Evolutionary conservation across 2,797 vertebrate genomes (phyloP), one percentile per base, ranked within the genome.

Genomic region (Emys orbicularis): DNA sequence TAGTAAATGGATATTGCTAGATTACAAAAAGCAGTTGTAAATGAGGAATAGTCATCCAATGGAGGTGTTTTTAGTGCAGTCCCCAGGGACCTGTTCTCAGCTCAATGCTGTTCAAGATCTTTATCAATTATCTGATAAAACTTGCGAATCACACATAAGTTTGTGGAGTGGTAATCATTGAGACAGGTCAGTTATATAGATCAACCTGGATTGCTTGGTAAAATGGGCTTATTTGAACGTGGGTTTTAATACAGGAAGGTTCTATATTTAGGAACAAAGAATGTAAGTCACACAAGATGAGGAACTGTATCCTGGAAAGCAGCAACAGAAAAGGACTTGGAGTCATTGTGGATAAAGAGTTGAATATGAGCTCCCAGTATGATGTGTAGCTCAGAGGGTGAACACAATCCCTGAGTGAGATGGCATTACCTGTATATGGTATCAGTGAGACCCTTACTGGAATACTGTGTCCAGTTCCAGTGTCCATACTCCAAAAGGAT

Each of bases 401-500:
- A 65, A 65, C 18, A 34, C 34, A 65, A 18, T n/a, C 15, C 34
- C 34, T 65, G 1, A n/a, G 34, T 82, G 72, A 54, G 0, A n/a
- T 50, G 3, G 47, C 12, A 2, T 57, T 16, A 79, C 13, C 85
- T 52, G 11, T 56, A 15, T 74, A 53, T 84, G 83, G 56, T 81
- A 61, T 2, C 11, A 83, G 27, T 4, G 79, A 94, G 56, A 19
- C 81, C 44, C 0, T 50, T 81, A 8, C 44, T 21, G 0, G 0
- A 82, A 16, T 15, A 25, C 29, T 13, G 44, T 13, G 44, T 83
- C 27, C 27, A 3, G 0, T 87, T 82, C 86, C 65, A 8, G 44
- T 56, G 81, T 83, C 68, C 59, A 80, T 34, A 4, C n/a, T 83
- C 95, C 90, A 74, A 2, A 4, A 81, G 54, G 90, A 81, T 90